These are phyloP conservation scores for Eudemis profundana DNA, from an alignment of 2,888 invertebrate genomes.

Conservation along the genomic window DNA sequence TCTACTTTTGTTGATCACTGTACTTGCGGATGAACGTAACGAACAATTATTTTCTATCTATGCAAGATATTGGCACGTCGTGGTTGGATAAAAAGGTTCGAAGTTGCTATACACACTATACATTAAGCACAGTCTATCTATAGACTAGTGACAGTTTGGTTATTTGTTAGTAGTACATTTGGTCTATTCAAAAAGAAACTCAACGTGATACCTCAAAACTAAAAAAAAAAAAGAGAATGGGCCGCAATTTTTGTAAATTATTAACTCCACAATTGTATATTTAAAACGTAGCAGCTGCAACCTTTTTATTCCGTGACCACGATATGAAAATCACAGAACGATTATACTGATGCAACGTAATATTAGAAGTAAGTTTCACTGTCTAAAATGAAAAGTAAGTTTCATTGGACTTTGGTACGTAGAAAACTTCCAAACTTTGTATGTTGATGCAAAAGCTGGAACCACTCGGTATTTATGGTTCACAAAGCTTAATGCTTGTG, in stretches of 20 bases:
- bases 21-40: slow-evolving; percentile 24
- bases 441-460: not conserved
- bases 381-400: not conserved
- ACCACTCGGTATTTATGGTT: not conserved
- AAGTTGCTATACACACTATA: not conserved
- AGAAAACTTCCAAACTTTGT: slow-evolving; percentile 2
- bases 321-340: slow-evolving; percentile 35
- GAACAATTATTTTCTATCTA: slow-evolving; percentile 37
- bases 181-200: no score
- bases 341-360: slow-evolving; percentile 34
- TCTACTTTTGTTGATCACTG: slow-evolving; percentile 41
- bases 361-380: slow-evolving; percentile 1
- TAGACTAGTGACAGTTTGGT: no score
- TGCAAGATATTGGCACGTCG: slow-evolving; percentile 26
- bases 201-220: no score
- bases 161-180: no score
- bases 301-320: slow-evolving; percentile 3
- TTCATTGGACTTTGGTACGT: slow-evolving; percentile 1
- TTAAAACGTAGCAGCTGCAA: not conserved
- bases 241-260: no score
- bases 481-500: no score
- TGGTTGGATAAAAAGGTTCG: not conserved
- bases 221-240: no score
- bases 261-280: no score
- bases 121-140: no score